Evolutionary conservation across 2,888 invertebrate genomes (phyloP), one percentile per base, ranked within the genome.

Genomic region (Acronicta leporina): DNA sequence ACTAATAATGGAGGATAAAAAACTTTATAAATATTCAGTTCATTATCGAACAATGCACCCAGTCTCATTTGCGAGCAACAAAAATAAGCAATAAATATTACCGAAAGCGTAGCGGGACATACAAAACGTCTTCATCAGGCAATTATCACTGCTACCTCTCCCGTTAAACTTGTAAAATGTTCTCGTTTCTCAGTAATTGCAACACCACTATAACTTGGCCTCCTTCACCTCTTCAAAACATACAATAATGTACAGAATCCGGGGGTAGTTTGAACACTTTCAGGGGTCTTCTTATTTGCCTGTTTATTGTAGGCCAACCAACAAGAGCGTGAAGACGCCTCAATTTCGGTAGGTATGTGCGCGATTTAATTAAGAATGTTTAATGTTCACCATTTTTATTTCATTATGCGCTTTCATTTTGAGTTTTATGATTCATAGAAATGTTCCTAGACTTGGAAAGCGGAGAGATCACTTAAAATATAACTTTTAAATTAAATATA

Each of bases 251-350:
- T 6, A 55, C 45, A n/a, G 10, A 20, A 6, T 48, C 7, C 41
- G 50, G 50, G 20, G 51, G 20, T 40, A 27, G 16, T 53, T 8
- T 9, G 10, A 30, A 44, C 27, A 43, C 56, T 56, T 54, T 63
- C 45, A 69, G 61, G 42, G 74, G 60, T 75, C 79, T 72, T 54
- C 43, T 45, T 64, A 57, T 49, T 74, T 63, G 56, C 63, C 46
- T 51, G 46, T 65, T 68, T 65, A 69, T 77, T 79, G 76, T 79
- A 79, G 79, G 79, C 75, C 75, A 79, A 77, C 60, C 60, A 84
- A 87, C 75, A 88, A 85, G 86, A 89, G 84, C 88, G 87, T 87
- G 89, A 88, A 88, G 81, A 68, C 77, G 71, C 74, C 77, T 73
- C 75, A 80, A 82, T 83, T 86, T 86, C 72, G 83, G 83, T 83